Conservation (phyloP, 2,888 invertebrate genomes). For the Lepidochitona cinerea region DNA sequence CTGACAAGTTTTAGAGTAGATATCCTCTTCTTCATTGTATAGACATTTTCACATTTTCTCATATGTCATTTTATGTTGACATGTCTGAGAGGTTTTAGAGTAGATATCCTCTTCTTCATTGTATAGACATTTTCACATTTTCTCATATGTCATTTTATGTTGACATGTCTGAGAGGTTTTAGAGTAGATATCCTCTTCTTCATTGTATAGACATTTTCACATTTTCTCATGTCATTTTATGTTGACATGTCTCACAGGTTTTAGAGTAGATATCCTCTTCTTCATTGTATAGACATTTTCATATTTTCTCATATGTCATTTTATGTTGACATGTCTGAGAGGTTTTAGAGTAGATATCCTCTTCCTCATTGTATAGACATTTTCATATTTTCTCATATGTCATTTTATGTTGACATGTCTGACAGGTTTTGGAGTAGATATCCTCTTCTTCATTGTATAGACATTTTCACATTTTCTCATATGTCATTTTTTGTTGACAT, state of each 20-base stretch:
- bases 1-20: slow-evolving; percentile 83
- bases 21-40: slow-evolving; percentile 85
- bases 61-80: slow-evolving; percentile 86
- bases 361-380: no score
- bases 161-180: slow-evolving; percentile 85
- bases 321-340: slow-evolving; percentile 86
- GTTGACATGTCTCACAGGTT: no score
- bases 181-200: slow-evolving; percentile 84
- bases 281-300: no score
- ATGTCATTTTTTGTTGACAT: slow-evolving; percentile 86
- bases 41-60: slow-evolving; percentile 99
- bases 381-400: slow-evolving; percentile 98
- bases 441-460: slow-evolving; percentile 87
- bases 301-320: slow-evolving; percentile 95
- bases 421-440: slow-evolving; percentile 84
- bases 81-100: slow-evolving; percentile 82
- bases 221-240: no score
- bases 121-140: no score
- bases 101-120: slow-evolving; percentile 87
- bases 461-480: slow-evolving; percentile 99
- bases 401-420: slow-evolving; percentile 83
- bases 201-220: no score
- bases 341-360: slow-evolving; percentile 84
- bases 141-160: slow-evolving; percentile 88
- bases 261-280: no score